Evolutionary conservation across 1,140 invertebrate genomes (phyloP), one percentile per base, ranked within the genome.

Genomic region (Drosophila albomicans): DNA sequence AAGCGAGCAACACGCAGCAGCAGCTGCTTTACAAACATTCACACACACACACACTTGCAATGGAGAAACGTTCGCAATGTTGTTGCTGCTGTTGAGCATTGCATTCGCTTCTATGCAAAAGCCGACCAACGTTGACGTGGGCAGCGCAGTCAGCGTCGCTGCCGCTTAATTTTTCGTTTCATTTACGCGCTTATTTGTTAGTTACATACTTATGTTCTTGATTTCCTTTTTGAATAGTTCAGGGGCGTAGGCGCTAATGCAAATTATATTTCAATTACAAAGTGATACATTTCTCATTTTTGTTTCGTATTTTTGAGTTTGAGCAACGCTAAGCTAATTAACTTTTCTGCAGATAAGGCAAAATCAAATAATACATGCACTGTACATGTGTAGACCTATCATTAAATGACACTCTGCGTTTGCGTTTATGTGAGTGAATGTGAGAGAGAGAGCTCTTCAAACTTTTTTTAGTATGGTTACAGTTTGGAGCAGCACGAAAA

Each of bases 121-220:
- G 74, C 30, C 46, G 46, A 59, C 49, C 25, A 45, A 52, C 35
- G 38, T 32, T 59, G 52, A 75, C 66, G 72, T 51, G 35, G 38
- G 20, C 56, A 30, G 3, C 20, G 66, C 56, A 15, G 56, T 15
- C 5, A 2, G 62, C 76, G 68, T 62, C 57, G 75, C 69, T 56
- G 66, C 38, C 58, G 63, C 68, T 74, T 71, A 69, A 80, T 69
- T 79, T 25, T 87, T 69, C 57, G 74, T 74, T 82, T 79, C 75
- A 77, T 67, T 82, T 86, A 57, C 57, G 69, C 52, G 66, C 11
- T 69, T 82, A 70, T 81, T 81, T 66, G 69, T 74, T 82, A 56
- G 68, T 77, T 68, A 77, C 54, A 68, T 64, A 48, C 20, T 75
- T 76, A 30, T 54, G 74, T 79, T 79, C 74, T 77, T 68, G 63